These are phyloP conservation scores for Phyllotreta striolata DNA, from an alignment of 2,888 invertebrate species.

Conservation along the genomic window DNA sequence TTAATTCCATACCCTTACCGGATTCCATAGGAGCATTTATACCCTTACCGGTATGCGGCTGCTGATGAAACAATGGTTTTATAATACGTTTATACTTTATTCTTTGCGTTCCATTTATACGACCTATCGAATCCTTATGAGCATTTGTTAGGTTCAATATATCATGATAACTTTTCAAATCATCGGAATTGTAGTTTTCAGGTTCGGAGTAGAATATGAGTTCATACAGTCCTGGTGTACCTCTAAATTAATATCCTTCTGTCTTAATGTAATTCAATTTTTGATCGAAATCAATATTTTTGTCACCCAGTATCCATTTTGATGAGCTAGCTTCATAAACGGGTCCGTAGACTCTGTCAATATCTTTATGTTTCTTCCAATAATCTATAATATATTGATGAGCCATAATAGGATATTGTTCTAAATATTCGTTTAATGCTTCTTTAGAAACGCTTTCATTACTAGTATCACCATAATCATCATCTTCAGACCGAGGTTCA, in stretches of 20 bases:
- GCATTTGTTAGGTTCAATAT: conserved; percentile 10
- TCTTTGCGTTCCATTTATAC: conserved; percentile 6
- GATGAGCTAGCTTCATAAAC: not conserved
- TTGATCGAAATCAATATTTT: not conserved
- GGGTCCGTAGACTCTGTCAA: not conserved
- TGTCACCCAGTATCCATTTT: not conserved
- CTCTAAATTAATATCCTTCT: not conserved
- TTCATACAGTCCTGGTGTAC: conserved; percentile 11
- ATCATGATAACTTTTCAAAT: conserved; percentile 4
- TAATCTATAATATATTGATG: not conserved
- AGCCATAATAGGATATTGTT: not conserved
- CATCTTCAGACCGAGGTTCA: too few relatives aligned
- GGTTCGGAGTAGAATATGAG: conserved; percentile 6
- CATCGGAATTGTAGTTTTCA: too few relatives aligned
- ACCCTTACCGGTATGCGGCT: too few relatives aligned
- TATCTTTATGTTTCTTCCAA: not conserved
- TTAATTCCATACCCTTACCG: too few relatives aligned
- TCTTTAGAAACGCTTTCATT: not conserved
- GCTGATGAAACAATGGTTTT: conserved; percentile 12
- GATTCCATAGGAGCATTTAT: too few relatives aligned
- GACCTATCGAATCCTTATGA: not conserved
- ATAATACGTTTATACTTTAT: conserved; percentile 9
- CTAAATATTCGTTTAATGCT: not conserved
- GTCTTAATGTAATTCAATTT: not conserved
- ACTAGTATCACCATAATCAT: too few relatives aligned